Evolutionary conservation across 2,113 vertebrate genomes (phyloP).

Genomic region (Saguinus imperator): DNA sequence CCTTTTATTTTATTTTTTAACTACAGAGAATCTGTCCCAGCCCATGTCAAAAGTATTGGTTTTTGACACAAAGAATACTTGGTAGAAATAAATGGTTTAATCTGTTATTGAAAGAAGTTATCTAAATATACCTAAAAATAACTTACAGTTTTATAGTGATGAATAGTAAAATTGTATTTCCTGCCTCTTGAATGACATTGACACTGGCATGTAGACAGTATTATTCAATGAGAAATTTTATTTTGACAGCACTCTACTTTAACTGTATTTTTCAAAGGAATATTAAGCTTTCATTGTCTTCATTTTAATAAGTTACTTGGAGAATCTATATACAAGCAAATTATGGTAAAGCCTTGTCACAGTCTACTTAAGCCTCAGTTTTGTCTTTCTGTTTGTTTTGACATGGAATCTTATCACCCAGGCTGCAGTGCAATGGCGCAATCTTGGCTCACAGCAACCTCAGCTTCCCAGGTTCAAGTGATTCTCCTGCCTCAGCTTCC

Average conservation of each 20-base stretch:
- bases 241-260: conserved; percentile 64
- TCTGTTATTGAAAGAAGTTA: conserved; percentile 33
- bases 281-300: conserved; percentile 51
- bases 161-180: not conserved
- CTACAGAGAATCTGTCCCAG: conserved; percentile 13
- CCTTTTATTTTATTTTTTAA: not conserved
- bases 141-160: not conserved
- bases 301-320: conserved; percentile 36
- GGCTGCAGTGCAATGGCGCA: too few relatives aligned
- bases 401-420: too few relatives aligned
- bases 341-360: not conserved
- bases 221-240: conserved; percentile 71
- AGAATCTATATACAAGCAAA: not conserved
- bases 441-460: too few relatives aligned
- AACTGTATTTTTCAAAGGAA: conserved; percentile 25
- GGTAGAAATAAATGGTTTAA: conserved; percentile 40
- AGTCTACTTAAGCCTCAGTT: not conserved
- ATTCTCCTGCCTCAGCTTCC: too few relatives aligned
- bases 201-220: not conserved
- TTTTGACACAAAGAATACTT: conserved; percentile 13
- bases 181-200: not conserved
- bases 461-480: too few relatives aligned
- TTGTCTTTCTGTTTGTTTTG: not conserved
- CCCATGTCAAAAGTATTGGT: conserved; percentile 36
- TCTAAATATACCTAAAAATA: conserved; percentile 14